Percentiles rank a stretch among this genome's conserved stretches.
Conservation (phyloP, 2,113 vertebrate species). For the Lagopus muta region DNA sequence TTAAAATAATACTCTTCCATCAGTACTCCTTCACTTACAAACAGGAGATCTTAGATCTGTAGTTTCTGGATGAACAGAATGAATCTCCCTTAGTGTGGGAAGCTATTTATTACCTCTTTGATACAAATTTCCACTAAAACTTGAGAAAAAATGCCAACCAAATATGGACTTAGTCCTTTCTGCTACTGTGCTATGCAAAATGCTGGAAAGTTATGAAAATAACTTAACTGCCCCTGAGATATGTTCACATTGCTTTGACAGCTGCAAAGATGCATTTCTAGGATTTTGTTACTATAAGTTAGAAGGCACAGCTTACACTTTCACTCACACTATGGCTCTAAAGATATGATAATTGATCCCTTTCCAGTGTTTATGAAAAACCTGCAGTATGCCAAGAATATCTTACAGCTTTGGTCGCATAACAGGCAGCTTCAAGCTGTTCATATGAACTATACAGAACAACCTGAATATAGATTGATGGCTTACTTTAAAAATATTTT, state of each 20-base stretch:
- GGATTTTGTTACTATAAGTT: neutral
- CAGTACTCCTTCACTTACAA: neutral
- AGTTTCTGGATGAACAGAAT: neutral
- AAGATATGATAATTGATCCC: slow-evolving; percentile 16
- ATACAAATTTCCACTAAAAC: neutral
- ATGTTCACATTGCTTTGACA: neutral
- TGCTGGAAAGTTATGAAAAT: neutral
- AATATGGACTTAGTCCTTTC: neutral
- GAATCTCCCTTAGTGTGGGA: neutral
- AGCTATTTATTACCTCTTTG: neutral
- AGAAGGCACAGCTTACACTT: neutral
- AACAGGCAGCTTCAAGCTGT: neutral
- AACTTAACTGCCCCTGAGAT: neutral
- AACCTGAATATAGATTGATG: neutral
- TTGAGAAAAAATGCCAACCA: neutral
- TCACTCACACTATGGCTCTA: neutral
- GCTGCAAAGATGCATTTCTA: neutral
- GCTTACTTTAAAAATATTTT: neutral
- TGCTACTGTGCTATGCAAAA: neutral
- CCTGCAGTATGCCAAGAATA: neutral
- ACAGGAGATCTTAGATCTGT: neutral
- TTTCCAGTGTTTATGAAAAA: slow-evolving; percentile 20
- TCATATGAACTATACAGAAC: neutral
- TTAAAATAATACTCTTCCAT: neutral
- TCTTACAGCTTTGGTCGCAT: slow-evolving; percentile 1